phyloP scores from a whole-genome alignment of 2,888 invertebrate genomes.

The Dyspetes luteomarginatus region DNA sequence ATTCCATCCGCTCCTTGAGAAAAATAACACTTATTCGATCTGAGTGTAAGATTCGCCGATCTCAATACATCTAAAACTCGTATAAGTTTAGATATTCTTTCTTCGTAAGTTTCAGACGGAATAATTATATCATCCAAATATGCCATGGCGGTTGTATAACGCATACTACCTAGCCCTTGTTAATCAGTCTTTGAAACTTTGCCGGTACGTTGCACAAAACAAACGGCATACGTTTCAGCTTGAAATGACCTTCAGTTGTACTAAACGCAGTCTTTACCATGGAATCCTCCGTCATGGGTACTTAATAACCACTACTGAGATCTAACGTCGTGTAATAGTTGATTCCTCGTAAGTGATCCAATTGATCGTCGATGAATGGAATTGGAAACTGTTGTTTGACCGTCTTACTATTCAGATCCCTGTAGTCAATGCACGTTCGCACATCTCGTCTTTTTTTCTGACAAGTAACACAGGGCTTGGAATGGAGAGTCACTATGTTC shows the following conservation, averaged over 20 bases:
- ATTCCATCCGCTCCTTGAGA: constrained; percentile 53
- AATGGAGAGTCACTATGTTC: constrained; percentile 59
- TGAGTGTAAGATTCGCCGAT: constrained; percentile 11
- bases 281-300: constrained; percentile 73
- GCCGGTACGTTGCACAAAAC: constrained; percentile 10
- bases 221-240: constrained; percentile 77
- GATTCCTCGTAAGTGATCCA: constrained; percentile 72
- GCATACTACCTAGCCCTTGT: constrained; percentile 66
- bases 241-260: constrained; percentile 78
- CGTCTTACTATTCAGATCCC: constrained; percentile 73
- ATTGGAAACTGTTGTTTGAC: constrained; percentile 75
- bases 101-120: constrained; percentile 61
- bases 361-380: constrained; percentile 78
- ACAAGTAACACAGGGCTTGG: constrained; percentile 68
- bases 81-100: constrained; percentile 20
- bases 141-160: constrained; percentile 57
- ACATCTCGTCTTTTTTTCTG: constrained; percentile 66
- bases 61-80: background rate
- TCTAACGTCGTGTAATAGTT: constrained; percentile 74
- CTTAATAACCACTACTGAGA: constrained; percentile 75
- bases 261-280: constrained; percentile 76
- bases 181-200: constrained; percentile 72
- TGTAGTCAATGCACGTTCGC: constrained; percentile 71
- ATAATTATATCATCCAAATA: constrained; percentile 71
- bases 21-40: constrained; percentile 31